These are phyloP conservation scores for Galeopterus variegatus DNA, from an alignment of 2,113 vertebrate genomes.

Conservation along the genomic window DNA sequence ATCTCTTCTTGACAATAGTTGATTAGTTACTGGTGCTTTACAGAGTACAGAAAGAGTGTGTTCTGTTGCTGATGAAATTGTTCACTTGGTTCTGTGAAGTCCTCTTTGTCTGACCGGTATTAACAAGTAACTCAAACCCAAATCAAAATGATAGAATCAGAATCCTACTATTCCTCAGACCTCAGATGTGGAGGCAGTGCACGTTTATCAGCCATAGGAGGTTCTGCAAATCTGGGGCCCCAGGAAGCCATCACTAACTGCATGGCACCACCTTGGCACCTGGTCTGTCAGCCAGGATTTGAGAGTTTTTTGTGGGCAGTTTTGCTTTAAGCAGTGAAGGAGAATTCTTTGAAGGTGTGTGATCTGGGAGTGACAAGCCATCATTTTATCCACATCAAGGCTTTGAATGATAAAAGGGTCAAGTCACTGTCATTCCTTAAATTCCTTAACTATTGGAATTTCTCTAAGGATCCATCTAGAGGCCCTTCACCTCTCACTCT, in stretches of 20 bases:
- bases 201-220: background rate
- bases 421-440: conserved; percentile 11
- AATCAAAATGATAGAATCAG: background rate
- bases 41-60: rapidly evolving
- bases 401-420: background rate
- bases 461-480: conserved; percentile 1
- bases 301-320: background rate
- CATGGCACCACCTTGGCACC: rapidly evolving
- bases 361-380: background rate
- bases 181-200: background rate
- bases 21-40: background rate
- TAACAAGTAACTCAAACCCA: background rate
- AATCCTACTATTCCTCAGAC: background rate
- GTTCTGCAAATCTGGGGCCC: rapidly evolving
- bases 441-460: background rate
- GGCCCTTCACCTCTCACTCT: background rate
- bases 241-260: background rate
- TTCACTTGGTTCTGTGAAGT: background rate
- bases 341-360: background rate
- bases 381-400: conserved; percentile 42
- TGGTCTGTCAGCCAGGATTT: background rate
- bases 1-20: background rate
- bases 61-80: background rate
- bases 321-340: background rate
- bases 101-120: background rate